Conservation (phyloP, 2,797 vertebrate genomes). For the Tapirus indicus region DNA sequence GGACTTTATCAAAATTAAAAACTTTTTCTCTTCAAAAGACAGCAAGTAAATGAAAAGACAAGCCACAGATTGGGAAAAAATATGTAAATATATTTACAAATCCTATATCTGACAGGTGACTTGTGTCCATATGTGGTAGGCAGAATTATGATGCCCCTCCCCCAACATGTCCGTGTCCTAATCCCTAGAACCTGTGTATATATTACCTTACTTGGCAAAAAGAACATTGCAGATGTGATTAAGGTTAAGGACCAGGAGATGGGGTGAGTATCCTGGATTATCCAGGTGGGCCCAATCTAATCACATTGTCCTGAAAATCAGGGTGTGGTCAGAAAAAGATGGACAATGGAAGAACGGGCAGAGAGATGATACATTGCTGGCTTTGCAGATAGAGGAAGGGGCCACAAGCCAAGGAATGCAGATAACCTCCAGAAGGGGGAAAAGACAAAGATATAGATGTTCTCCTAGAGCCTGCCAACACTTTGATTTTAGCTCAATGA, state of each 20-base stretch:
- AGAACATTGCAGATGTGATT: not conserved
- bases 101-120: not conserved
- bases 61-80: not conserved
- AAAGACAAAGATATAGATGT: not conserved
- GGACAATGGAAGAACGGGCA: not conserved
- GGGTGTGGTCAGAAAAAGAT: not conserved
- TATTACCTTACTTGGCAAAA: not conserved
- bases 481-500: not conserved
- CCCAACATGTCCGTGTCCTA: not conserved
- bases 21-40: not conserved
- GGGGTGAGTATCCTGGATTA: not conserved
- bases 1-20: constrained; percentile 4
- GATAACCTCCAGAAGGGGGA: not conserved
- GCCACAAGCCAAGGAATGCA: not conserved
- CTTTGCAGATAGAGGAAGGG: not conserved
- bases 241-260: not conserved
- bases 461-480: not conserved
- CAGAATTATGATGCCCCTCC: not conserved
- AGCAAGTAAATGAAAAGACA: not conserved
- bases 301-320: not conserved
- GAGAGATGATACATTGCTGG: not conserved
- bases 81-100: not conserved
- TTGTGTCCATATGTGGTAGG: not conserved
- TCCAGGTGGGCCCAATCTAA: not conserved
- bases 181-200: not conserved